Conservation (phyloP, 2,113 vertebrate species). For the Etia nguti region DNA sequence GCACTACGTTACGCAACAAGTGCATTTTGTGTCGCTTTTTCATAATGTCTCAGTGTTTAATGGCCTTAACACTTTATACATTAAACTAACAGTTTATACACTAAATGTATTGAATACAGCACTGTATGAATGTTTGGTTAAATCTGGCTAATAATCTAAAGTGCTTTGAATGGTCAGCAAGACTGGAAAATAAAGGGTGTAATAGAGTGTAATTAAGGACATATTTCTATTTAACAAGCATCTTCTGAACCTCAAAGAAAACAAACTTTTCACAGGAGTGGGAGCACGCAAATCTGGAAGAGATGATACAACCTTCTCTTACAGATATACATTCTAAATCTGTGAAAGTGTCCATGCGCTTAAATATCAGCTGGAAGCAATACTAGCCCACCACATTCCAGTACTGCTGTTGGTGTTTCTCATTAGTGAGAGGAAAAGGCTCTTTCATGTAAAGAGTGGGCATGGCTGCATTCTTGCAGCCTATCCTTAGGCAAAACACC, state of each 20-base stretch:
- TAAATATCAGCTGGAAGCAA: slow-evolving; percentile 35
- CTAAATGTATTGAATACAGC: background rate
- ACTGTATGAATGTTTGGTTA: background rate
- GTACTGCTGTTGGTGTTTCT: slow-evolving; percentile 9
- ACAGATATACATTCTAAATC: background rate
- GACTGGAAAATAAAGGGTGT: background rate
- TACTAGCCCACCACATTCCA: slow-evolving; percentile 16
- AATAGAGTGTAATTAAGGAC: background rate
- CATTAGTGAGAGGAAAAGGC: slow-evolving; percentile 17
- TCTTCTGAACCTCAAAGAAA: background rate
- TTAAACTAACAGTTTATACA: background rate
- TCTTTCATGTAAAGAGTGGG: background rate
- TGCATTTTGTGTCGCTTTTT: background rate
- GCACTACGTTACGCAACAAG: background rate
- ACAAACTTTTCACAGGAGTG: background rate
- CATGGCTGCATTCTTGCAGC: background rate
- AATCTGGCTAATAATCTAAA: background rate
- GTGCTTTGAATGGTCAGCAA: background rate
- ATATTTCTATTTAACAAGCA: background rate
- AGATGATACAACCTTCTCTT: background rate
- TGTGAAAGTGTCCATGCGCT: background rate
- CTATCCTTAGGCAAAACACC: background rate
- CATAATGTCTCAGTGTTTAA: background rate
- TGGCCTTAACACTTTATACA: background rate
- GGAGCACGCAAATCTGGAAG: background rate